Evolutionary conservation across 2,888 invertebrate species (phyloP).

Genomic region (Drosophila subquinaria): DNA sequence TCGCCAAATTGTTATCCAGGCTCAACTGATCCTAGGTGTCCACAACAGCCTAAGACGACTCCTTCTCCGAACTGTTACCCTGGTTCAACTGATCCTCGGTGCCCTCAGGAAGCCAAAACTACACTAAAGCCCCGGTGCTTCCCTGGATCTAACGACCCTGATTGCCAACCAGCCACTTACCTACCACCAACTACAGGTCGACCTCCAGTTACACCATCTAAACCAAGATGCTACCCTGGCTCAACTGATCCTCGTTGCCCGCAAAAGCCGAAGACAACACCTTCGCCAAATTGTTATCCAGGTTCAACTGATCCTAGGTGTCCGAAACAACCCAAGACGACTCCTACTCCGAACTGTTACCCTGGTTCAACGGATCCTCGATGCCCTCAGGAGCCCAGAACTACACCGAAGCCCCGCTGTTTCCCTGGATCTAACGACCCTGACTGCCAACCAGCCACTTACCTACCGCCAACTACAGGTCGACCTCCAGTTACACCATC

Average conservation of each 20-base stretch:
- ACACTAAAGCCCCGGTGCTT: constrained; percentile 50
- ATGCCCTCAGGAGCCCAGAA: background rate
- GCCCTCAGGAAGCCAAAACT: constrained; percentile 66
- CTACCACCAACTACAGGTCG: background rate
- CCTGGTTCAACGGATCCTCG: constrained; percentile 7
- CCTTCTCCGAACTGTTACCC: constrained; percentile 74
- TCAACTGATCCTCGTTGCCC: constrained; percentile 60
- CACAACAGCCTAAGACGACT: constrained; percentile 17
- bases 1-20: constrained; percentile 80
- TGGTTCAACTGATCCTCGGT: constrained; percentile 73
- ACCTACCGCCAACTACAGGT: constrained; percentile 2
- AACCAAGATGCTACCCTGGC: constrained; percentile 6
- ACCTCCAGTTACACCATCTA: background rate
- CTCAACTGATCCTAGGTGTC: constrained; percentile 83
- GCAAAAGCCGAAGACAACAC: background rate
- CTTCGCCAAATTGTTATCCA: background rate
- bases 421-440: constrained; percentile 21
- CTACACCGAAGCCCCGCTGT: background rate
- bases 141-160: constrained; percentile 68
- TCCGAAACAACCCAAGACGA: background rate
- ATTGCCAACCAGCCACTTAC: background rate
- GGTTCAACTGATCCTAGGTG: too few species aligned
- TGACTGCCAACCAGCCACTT: constrained; percentile 5
- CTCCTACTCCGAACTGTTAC: background rate
- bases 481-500: background rate